Evolutionary conservation across 2,113 vertebrate genomes (phyloP).

Genomic region (Lamprotornis superbus): DNA sequence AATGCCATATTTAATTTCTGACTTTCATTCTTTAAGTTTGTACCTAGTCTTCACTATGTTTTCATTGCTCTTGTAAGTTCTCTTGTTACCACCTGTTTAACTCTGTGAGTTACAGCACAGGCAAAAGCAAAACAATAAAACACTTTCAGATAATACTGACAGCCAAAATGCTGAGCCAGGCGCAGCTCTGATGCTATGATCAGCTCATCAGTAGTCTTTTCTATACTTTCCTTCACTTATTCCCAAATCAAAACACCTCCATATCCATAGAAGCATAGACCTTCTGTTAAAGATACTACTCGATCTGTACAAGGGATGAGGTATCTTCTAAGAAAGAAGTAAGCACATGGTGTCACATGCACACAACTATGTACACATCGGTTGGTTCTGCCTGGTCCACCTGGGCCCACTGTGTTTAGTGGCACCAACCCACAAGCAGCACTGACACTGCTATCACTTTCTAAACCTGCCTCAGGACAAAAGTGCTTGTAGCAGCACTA

Average conservation of each 20-base stretch:
- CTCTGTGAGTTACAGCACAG: background rate
- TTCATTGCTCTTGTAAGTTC: background rate
- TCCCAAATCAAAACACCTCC: background rate
- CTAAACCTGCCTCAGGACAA: background rate
- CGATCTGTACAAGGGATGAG: background rate
- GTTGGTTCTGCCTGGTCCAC: background rate
- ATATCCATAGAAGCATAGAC: background rate
- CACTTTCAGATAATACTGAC: background rate
- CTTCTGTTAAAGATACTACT: background rate
- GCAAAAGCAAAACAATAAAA: background rate
- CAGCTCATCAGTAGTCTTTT: background rate
- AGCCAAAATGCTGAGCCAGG: background rate
- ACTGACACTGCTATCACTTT: background rate
- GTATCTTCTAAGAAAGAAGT: background rate
- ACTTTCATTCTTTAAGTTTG: background rate
- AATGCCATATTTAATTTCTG: background rate
- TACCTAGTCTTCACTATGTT: background rate
- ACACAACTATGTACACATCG: accelerated
- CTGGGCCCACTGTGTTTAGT: background rate
- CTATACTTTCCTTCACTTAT: background rate
- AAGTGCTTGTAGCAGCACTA: background rate
- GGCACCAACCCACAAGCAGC: background rate
- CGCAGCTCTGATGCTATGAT: background rate
- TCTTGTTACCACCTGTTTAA: background rate
- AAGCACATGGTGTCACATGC: background rate